Evolutionary conservation across 2,113 vertebrate genomes (phyloP).

Genomic region (Antechinus flavipes): DNA sequence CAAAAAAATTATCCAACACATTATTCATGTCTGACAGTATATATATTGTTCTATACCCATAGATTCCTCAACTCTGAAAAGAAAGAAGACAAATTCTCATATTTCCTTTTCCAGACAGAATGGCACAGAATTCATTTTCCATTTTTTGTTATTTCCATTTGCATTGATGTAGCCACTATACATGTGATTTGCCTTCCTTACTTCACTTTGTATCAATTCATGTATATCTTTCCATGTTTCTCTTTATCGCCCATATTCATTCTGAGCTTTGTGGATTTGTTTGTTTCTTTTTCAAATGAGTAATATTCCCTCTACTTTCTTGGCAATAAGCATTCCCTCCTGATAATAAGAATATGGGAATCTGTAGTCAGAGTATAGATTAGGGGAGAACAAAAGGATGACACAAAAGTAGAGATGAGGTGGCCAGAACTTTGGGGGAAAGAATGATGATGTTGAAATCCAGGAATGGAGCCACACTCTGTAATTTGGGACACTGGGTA

Average conservation of each 20-base stretch:
- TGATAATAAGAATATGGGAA: background rate
- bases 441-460: background rate
- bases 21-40: background rate
- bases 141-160: background rate
- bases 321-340: background rate
- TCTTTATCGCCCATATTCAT: background rate
- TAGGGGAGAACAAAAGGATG: background rate
- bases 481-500: no score
- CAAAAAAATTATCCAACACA: background rate
- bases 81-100: background rate
- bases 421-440: background rate
- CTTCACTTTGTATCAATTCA: background rate
- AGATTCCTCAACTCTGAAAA: background rate
- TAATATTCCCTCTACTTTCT: background rate
- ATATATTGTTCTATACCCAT: background rate
- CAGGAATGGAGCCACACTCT: background rate
- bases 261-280: background rate
- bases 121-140: background rate
- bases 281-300: background rate
- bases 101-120: background rate
- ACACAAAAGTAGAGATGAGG: background rate
- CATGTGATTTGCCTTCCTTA: background rate
- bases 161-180: background rate
- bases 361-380: background rate
- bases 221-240: background rate